Conservation (phyloP, 2,797 vertebrate species). For the Acrossocheilus wenchowensis region DNA sequence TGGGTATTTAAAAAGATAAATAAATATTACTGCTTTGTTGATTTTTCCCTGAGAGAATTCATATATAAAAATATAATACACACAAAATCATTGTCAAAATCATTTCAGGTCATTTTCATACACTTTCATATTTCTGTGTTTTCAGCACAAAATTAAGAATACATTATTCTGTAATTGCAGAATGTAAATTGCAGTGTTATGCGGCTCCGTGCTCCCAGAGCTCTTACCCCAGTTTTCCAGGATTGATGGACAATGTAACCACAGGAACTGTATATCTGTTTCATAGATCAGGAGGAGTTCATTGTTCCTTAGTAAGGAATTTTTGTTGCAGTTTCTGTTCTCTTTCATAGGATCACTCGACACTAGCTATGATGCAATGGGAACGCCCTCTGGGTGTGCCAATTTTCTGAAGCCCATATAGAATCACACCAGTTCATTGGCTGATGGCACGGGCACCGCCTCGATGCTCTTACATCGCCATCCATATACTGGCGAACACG, state of each 20-base stretch:
- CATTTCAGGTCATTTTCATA: background rate
- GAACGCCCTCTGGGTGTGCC: too few species aligned
- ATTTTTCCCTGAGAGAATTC: background rate
- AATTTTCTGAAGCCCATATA: too few species aligned
- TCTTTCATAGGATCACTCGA: background rate
- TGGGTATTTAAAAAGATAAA: background rate
- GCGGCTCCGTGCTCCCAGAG: background rate
- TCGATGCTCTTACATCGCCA: too few species aligned
- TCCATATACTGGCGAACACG: too few species aligned
- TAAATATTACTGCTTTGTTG: background rate
- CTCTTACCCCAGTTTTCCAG: background rate
- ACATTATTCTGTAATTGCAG: background rate
- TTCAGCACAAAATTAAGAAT: constrained; percentile 13
- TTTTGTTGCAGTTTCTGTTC: background rate
- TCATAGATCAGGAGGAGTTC: constrained; percentile 1
- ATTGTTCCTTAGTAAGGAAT: background rate
- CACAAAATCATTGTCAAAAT: background rate
- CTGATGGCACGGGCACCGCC: too few species aligned
- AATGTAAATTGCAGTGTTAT: background rate
- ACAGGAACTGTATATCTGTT: background rate
- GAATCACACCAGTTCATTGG: too few species aligned
- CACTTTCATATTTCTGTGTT: background rate
- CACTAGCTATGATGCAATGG: too few species aligned
- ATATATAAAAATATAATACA: background rate
- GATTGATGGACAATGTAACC: constrained; percentile 7